Evolutionary conservation across 2,797 vertebrate species (phyloP).

Genomic region (Crenuchus spilurus): DNA sequence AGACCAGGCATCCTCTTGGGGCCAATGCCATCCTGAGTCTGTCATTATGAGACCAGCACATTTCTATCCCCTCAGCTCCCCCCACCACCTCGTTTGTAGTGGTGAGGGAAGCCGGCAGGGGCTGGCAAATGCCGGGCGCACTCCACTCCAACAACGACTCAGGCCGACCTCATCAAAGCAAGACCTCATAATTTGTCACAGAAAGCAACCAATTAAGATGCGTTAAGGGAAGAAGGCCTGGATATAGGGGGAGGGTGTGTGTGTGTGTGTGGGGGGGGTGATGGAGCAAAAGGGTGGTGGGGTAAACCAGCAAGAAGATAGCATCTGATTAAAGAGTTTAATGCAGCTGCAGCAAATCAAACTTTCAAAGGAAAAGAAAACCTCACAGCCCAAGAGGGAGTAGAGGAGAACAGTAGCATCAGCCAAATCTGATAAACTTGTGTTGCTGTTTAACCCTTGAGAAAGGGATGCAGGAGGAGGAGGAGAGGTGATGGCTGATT

Average conservation of each 20-base stretch:
- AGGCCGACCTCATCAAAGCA: conserved; percentile 97
- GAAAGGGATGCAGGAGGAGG: conserved; percentile 50
- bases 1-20: conserved; percentile 26
- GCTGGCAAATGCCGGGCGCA: conserved; percentile 90
- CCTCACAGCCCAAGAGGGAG: conserved; percentile 72
- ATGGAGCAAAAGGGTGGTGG: conserved; percentile 56
- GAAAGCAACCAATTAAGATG: conserved; percentile 99
- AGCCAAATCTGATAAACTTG: conserved; percentile 38
- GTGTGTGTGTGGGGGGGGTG: conserved; percentile 43
- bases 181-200: conserved; percentile 98
- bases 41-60: conserved; percentile 51
- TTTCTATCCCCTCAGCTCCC: conserved; percentile 25
- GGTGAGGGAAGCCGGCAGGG: conserved; percentile 76
- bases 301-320: conserved; percentile 85
- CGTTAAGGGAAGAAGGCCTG: conserved; percentile 83
- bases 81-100: conserved; percentile 47
- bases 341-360: conserved; percentile 92
- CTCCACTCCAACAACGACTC: conserved; percentile 89
- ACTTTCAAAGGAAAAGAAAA: conserved; percentile 77
- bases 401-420: conserved; percentile 47
- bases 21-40: conserved; percentile 34
- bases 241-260: conserved; percentile 44
- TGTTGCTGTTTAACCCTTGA: conserved; percentile 33
- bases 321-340: conserved; percentile 94
- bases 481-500: neutral